A percentile compares a stretch with the other conserved stretches of the same genome.
Evolutionary conservation across 2,113 vertebrate species (phyloP).

Genomic region (Cricetomys ansorgei): DNA sequence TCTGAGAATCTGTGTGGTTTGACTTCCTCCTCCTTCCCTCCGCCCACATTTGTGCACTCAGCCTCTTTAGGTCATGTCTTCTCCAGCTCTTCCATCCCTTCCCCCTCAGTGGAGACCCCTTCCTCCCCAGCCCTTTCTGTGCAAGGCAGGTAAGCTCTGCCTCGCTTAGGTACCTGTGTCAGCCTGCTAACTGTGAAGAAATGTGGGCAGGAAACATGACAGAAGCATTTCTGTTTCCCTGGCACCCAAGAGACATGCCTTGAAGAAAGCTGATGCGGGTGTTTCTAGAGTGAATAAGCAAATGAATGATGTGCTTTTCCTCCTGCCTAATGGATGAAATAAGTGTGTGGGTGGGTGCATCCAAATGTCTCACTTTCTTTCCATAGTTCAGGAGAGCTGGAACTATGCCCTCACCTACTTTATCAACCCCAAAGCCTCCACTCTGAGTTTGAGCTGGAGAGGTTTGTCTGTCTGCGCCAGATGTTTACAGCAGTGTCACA

Average conservation of each 20-base stretch:
- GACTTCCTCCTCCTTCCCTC: not conserved
- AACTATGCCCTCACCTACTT: not conserved
- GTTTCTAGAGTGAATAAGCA: not conserved
- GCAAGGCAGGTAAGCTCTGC: too few species aligned
- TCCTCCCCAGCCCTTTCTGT: not conserved
- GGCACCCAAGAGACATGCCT: not conserved
- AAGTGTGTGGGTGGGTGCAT: not conserved
- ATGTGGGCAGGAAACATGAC: not conserved
- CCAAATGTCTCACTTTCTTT: not conserved
- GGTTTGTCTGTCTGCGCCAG: not conserved
- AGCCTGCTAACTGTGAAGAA: not conserved
- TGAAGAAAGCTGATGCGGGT: not conserved
- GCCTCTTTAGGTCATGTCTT: not conserved
- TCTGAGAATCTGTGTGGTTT: slow-evolving; percentile 14
- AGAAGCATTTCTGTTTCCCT: not conserved
- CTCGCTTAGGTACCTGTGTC: not conserved
- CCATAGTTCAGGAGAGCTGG: not conserved
- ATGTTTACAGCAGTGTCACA: not conserved
- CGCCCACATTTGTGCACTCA: not conserved
- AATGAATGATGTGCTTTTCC: not conserved
- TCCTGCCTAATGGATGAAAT: not conserved
- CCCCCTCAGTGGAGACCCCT: not conserved
- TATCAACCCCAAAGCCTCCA: too few species aligned
- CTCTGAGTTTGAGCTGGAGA: not conserved
- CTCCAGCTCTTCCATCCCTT: not conserved